Conservation (phyloP, 30 jellyfish, hydroid and myxozoan genomes). For the Rhopilema esculentum region DNA sequence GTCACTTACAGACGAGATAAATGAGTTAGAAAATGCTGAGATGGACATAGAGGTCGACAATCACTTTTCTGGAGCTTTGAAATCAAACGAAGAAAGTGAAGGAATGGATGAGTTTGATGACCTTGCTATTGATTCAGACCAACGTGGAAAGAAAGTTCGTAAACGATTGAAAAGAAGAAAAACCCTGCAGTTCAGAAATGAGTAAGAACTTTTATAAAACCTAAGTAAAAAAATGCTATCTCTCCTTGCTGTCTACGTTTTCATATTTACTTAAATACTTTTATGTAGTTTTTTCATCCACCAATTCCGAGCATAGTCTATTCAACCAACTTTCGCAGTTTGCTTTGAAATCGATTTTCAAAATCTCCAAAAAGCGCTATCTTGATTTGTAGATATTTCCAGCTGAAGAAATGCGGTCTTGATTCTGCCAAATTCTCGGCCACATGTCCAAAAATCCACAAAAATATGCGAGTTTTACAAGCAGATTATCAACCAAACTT, state of each 20-base stretch:
- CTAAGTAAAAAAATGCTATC: no score
- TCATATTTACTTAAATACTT: no score
- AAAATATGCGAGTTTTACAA: neutral
- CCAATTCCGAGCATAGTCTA: neutral
- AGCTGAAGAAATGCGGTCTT: neutral
- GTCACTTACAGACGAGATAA: conserved; percentile 16
- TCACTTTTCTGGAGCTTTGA: neutral
- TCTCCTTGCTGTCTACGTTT: no score
- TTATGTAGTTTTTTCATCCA: no score
- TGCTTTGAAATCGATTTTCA: neutral
- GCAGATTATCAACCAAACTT: conserved; percentile 3
- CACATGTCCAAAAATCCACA: neutral
- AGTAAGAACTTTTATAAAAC: conserved; percentile 29
- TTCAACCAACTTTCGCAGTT: neutral
- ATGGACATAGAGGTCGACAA: neutral
- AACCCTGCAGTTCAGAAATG: conserved; percentile 53
- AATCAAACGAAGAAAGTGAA: conserved; percentile 3
- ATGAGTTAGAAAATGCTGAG: neutral
- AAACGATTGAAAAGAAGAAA: conserved; percentile 30
- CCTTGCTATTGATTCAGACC: neutral
- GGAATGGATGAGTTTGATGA: conserved; percentile 1
- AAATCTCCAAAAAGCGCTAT: neutral
- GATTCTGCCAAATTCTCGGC: neutral
- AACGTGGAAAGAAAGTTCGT: neutral
- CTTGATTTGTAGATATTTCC: neutral